Evolutionary conservation across 2,888 invertebrate genomes (phyloP).

Genomic region (Stictocephala bisonia): DNA sequence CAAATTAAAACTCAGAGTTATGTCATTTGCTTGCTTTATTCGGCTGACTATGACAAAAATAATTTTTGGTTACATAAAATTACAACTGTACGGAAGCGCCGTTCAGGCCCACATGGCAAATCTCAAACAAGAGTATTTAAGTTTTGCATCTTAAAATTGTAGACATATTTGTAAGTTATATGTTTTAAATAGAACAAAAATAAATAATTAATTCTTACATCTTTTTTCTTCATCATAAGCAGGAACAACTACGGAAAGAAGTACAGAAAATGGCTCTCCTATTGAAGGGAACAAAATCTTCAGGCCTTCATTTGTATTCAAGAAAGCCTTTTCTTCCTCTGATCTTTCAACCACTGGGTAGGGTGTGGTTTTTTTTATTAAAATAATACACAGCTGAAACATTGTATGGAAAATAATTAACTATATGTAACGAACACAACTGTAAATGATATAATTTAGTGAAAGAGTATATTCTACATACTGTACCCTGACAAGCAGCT

Average conservation of each 20-base stretch:
- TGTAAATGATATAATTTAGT: not conserved
- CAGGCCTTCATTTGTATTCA: constrained; percentile 71
- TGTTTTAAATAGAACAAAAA: too few relatives aligned
- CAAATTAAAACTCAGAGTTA: too few relatives aligned
- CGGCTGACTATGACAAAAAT: too few relatives aligned
- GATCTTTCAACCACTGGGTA: constrained; percentile 76
- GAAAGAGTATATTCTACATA: too few relatives aligned
- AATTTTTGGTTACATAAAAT: too few relatives aligned
- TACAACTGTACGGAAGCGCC: too few relatives aligned
- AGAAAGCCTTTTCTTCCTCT: constrained; percentile 80
- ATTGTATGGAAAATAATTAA: constrained; percentile 17
- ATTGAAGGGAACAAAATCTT: constrained; percentile 78
- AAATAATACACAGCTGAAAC: constrained; percentile 71
- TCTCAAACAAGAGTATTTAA: too few relatives aligned
- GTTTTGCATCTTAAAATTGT: too few relatives aligned
- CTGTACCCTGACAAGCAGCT: too few relatives aligned
- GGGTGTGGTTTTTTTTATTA: constrained; percentile 73
- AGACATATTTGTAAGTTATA: too few relatives aligned
- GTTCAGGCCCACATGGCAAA: too few relatives aligned
- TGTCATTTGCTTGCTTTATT: too few relatives aligned
- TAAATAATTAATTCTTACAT: constrained; percentile 72
- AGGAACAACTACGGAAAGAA: constrained; percentile 93
- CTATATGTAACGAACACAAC: not conserved
- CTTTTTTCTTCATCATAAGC: constrained; percentile 96
- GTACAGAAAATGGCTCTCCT: constrained; percentile 74